phyloP scores from a whole-genome alignment of 1,140 invertebrate genomes.

The Halictus rubicundus region DNA sequence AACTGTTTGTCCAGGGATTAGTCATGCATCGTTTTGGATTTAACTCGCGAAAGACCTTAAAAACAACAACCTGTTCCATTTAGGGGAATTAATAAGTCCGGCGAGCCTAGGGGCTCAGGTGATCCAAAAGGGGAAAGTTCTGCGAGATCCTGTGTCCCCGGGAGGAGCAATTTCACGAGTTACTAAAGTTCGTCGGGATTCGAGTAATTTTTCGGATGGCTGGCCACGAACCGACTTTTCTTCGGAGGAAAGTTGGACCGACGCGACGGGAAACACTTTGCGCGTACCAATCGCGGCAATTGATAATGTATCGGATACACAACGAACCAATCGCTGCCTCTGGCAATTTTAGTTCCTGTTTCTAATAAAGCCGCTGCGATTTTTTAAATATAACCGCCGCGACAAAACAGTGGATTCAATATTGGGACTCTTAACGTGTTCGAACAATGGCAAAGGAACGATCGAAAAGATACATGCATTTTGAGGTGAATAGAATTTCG shows the following conservation, averaged over 20 bases:
- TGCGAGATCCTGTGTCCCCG: background rate
- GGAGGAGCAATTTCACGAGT: constrained; percentile 69
- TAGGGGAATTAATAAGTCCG: constrained; percentile 38
- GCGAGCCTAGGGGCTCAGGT: constrained; percentile 52
- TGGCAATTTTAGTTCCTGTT: too few species aligned
- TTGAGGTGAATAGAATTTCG: too few species aligned
- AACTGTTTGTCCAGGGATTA: constrained; percentile 78
- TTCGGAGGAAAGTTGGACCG: constrained; percentile 6
- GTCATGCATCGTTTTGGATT: constrained; percentile 64
- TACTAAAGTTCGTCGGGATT: constrained; percentile 37
- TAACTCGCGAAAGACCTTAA: constrained; percentile 59
- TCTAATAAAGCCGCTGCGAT: too few species aligned
- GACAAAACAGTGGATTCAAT: too few species aligned
- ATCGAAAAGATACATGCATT: too few species aligned
- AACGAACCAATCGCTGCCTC: too few species aligned
- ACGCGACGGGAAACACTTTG: background rate
- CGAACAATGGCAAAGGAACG: too few species aligned
- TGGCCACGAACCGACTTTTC: background rate
- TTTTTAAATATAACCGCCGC: too few species aligned
- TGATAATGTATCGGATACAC: background rate
- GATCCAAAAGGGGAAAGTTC: constrained; percentile 64
- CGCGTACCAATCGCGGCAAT: constrained; percentile 1
- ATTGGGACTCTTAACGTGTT: too few species aligned
- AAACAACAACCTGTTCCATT: constrained; percentile 50
- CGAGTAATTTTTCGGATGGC: constrained; percentile 47